phyloP scores from a whole-genome alignment of 2,888 invertebrate species.

The Thereva unica region DNA sequence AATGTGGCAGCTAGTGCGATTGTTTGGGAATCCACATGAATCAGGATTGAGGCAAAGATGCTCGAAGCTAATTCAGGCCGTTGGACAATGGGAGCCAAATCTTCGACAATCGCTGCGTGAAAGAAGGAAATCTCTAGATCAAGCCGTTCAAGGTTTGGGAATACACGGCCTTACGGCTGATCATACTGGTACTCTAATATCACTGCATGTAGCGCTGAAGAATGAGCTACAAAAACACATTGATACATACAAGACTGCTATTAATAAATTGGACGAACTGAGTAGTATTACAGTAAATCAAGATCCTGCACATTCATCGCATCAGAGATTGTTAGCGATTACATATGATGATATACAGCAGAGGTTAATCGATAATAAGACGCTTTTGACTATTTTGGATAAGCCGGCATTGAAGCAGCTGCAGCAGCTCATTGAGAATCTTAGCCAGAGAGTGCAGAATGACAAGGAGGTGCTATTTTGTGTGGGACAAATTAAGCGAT shows the following conservation, averaged over 20 bases:
- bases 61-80: constrained; percentile 63
- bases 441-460: constrained; percentile 82
- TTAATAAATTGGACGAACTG: constrained; percentile 82
- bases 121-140: constrained; percentile 74
- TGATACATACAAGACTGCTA: constrained; percentile 82
- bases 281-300: constrained; percentile 65
- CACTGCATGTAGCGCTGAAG: constrained; percentile 81
- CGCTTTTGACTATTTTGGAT: constrained; percentile 80
- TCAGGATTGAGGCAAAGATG: constrained; percentile 67
- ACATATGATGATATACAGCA: constrained; percentile 86
- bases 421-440: constrained; percentile 66
- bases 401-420: constrained; percentile 81
- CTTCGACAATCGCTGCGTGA: constrained; percentile 70
- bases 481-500: constrained; percentile 69
- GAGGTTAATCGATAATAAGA: constrained; percentile 88
- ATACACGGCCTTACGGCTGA: constrained; percentile 83
- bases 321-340: constrained; percentile 84
- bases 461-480: constrained; percentile 85
- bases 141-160: constrained; percentile 83
- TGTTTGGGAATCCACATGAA: constrained; percentile 66
- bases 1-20: constrained; percentile 82
- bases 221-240: constrained; percentile 81
- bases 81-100: constrained; percentile 68
- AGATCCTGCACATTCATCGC: constrained; percentile 83
- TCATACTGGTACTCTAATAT: constrained; percentile 67